phyloP scores from a whole-genome alignment of 2,888 invertebrate species.

The Nipponacmea schrenckii region DNA sequence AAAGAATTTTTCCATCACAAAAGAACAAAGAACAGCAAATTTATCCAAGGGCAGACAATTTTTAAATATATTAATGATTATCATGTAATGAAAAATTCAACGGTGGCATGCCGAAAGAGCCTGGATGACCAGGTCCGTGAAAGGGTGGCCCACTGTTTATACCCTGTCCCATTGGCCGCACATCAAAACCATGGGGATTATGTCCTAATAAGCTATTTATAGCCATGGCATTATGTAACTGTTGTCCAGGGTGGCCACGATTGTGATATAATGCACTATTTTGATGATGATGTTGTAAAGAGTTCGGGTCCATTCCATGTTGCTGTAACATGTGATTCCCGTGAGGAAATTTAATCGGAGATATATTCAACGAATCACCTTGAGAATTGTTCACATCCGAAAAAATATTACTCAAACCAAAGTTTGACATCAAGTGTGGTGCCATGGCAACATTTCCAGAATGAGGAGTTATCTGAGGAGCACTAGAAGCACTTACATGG shows the following conservation, averaged over 20 bases:
- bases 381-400: slow-evolving; percentile 57
- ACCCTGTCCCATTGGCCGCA: slow-evolving; percentile 50
- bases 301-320: slow-evolving; percentile 55
- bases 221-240: slow-evolving; percentile 61
- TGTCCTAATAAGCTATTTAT: slow-evolving; percentile 66
- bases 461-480: slow-evolving; percentile 55
- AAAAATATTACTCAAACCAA: slow-evolving; percentile 63
- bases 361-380: slow-evolving; percentile 59
- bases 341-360: slow-evolving; percentile 66
- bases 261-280: slow-evolving; percentile 54
- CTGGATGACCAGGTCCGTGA: slow-evolving; percentile 57
- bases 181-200: slow-evolving; percentile 65
- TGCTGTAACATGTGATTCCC: slow-evolving; percentile 58
- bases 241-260: slow-evolving; percentile 55
- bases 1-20: no score
- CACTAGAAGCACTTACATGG: slow-evolving; percentile 51
- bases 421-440: slow-evolving; percentile 62
- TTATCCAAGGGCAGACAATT: no score
- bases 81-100: slow-evolving; percentile 65
- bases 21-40: no score
- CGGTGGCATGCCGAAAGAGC: slow-evolving; percentile 63
- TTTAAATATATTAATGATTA: not conserved
- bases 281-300: slow-evolving; percentile 58
- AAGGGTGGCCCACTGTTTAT: slow-evolving; percentile 62
- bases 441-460: slow-evolving; percentile 45